These are phyloP conservation scores for Gallinago media DNA, from an alignment of 2,113 vertebrate species.

Conservation along the genomic window DNA sequence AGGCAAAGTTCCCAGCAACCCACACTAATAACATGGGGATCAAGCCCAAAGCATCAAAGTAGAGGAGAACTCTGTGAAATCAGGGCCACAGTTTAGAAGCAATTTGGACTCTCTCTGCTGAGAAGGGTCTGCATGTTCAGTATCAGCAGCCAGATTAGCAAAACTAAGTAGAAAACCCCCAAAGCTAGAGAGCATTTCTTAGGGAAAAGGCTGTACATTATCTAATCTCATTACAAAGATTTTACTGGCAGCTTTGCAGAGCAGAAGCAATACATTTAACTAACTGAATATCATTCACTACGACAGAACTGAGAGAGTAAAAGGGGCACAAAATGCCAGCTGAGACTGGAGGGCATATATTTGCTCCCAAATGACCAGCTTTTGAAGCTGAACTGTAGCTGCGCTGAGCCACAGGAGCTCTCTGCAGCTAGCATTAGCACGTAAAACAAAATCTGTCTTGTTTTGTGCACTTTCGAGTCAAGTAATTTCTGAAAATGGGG, in stretches of 20 bases:
- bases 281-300: conserved; percentile 38
- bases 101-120: neutral
- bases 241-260: conserved; percentile 27
- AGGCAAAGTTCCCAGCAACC: neutral
- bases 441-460: neutral
- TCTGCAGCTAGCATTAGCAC: conserved; percentile 11
- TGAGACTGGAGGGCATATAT: conserved; percentile 51
- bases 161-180: conserved; percentile 28
- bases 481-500: conserved; percentile 12
- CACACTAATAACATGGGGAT: fast-evolving
- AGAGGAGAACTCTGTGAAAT: neutral
- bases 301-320: conserved; percentile 58
- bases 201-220: conserved; percentile 7
- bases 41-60: neutral
- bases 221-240: conserved; percentile 55
- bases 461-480: neutral
- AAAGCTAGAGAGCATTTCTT: conserved; percentile 37
- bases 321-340: conserved; percentile 62
- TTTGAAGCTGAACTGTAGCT: neutral
- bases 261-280: conserved; percentile 43
- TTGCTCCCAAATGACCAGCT: conserved; percentile 32
- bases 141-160: conserved; percentile 28
- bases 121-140: neutral
- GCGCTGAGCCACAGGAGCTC: conserved; percentile 36
- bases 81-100: neutral